phyloP scores from a whole-genome alignment of 2,113 vertebrate species.

The Dromiciops gliroides region DNA sequence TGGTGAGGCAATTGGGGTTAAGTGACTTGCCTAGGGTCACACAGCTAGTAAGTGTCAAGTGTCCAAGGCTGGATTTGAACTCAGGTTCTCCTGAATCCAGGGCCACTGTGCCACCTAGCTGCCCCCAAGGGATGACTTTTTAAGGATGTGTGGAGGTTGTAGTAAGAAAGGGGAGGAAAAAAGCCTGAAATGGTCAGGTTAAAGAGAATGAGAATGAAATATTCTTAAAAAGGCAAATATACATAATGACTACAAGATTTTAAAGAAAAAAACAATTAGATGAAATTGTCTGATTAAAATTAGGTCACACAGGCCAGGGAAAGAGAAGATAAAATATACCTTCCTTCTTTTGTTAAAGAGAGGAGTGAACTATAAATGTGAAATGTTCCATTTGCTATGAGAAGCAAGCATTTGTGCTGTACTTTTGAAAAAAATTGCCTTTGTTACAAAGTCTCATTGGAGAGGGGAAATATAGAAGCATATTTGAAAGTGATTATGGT shows the following conservation, averaged over 20 bases:
- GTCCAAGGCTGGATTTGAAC: too few relatives aligned
- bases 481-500: neutral
- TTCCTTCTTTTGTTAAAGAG: neutral
- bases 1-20: too few relatives aligned
- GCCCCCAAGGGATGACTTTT: neutral
- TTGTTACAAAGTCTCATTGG: neutral
- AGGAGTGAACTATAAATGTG: neutral
- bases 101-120: too few relatives aligned
- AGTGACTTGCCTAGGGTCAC: too few relatives aligned
- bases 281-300: neutral
- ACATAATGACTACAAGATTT: neutral
- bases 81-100: too few relatives aligned
- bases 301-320: too few relatives aligned
- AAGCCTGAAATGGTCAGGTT: neutral
- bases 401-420: neutral
- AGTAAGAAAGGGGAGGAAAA: neutral
- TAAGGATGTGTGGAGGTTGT: neutral
- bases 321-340: neutral
- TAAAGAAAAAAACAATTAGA: neutral
- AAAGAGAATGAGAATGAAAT: neutral
- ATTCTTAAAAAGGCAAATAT: neutral
- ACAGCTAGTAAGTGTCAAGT: too few relatives aligned
- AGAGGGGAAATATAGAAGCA: neutral
- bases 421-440: too few relatives aligned
- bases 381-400: neutral